Conservation (phyloP, 2,888 invertebrate genomes). For the Leucophenga montana region DNA sequence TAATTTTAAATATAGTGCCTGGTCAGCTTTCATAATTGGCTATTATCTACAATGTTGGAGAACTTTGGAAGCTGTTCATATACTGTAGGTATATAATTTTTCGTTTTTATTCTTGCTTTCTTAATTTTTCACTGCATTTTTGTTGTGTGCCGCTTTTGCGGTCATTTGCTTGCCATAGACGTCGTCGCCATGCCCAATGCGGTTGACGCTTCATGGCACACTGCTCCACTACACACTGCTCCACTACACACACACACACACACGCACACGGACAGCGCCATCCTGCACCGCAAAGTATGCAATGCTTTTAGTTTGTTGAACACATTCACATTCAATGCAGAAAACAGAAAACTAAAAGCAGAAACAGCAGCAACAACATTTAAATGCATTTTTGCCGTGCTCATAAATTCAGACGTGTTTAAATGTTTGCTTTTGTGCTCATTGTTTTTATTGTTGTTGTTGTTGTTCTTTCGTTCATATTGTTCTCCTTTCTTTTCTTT, state of each 20-base stretch:
- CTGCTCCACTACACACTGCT: conserved; percentile 12
- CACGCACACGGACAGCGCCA: background rate
- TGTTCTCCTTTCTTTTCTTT: background rate
- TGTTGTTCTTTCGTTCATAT: conserved; percentile 35
- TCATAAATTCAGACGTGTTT: conserved; percentile 61
- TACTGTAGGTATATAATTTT: conserved; percentile 34
- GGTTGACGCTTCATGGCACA: conserved; percentile 34
- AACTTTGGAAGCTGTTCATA: conserved; percentile 39
- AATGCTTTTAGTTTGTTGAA: conserved; percentile 7
- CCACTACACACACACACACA: background rate
- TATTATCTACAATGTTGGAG: too few relatives aligned
- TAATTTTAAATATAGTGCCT: too few relatives aligned
- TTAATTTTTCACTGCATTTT: background rate
- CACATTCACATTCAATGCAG: background rate
- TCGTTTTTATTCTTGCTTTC: conserved; percentile 10
- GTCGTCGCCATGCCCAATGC: conserved; percentile 26
- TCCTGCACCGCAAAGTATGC: conserved; percentile 39
- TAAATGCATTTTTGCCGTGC: conserved; percentile 61
- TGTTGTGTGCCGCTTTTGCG: conserved; percentile 39
- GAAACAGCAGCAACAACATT: conserved; percentile 46
- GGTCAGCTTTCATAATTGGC: too few relatives aligned
- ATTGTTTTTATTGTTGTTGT: conserved; percentile 53
- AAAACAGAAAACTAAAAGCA: conserved; percentile 34
- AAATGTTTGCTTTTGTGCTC: conserved; percentile 38
- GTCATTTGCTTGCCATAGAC: conserved; percentile 49